phyloP scores from a whole-genome alignment of 2,888 invertebrate genomes.

The Himalopsyche anomala region DNA sequence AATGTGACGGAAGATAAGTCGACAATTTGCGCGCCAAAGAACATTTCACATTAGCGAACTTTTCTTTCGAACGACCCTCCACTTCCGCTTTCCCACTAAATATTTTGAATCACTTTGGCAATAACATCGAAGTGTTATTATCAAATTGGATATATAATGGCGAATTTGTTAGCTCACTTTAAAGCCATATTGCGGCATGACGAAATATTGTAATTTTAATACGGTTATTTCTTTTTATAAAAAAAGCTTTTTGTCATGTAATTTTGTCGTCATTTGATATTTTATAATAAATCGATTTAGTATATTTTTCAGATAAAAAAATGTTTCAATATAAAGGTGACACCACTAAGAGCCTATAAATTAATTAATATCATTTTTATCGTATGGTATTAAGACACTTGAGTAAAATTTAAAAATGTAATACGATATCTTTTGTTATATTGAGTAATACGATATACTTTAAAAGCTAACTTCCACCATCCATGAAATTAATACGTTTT shows the following conservation, averaged over 20 bases:
- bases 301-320: too few species aligned
- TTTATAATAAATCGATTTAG: too few species aligned
- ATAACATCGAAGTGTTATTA: conserved; percentile 26
- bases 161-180: neutral
- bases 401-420: too few species aligned
- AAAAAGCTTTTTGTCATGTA: neutral
- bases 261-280: too few species aligned
- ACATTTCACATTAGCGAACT: conserved; percentile 26
- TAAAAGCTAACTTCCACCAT: too few species aligned
- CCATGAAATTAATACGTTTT: too few species aligned
- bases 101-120: conserved; percentile 18
- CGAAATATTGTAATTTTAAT: neutral
- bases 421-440: too few species aligned
- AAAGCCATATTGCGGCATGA: neutral
- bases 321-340: too few species aligned
- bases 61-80: neutral
- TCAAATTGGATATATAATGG: neutral
- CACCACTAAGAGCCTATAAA: too few species aligned
- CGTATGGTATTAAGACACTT: too few species aligned
- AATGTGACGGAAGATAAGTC: neutral
- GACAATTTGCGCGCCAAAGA: conserved; percentile 34
- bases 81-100: conserved; percentile 7
- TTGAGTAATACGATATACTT: too few species aligned
- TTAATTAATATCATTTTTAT: too few species aligned
- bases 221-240: neutral